phyloP scores from a whole-genome alignment of 2,797 vertebrate genomes.

The Gallirallus australis region DNA sequence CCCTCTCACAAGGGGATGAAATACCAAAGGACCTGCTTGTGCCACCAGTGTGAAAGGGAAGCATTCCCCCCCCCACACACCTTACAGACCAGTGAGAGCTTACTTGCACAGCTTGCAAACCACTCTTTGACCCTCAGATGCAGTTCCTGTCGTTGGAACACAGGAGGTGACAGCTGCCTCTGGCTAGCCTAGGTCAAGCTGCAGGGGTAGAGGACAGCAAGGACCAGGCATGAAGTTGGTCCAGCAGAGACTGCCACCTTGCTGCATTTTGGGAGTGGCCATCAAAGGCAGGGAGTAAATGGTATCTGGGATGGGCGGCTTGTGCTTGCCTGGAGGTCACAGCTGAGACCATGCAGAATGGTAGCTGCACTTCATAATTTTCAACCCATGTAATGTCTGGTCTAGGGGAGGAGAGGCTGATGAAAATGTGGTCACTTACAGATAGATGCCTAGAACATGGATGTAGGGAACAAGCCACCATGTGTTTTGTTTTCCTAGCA shows the following conservation, averaged over 20 bases:
- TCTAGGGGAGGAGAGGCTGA: not conserved
- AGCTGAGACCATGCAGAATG: not conserved
- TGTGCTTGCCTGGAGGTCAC: not conserved
- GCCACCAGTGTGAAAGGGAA: not conserved
- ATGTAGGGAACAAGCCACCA: not conserved
- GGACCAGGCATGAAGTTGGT: not conserved
- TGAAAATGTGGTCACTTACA: not conserved
- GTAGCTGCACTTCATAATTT: not conserved
- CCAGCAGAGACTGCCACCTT: not conserved
- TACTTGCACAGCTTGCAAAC: not conserved
- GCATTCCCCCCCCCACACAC: too few relatives aligned
- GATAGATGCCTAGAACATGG: not conserved
- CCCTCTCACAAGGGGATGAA: not conserved
- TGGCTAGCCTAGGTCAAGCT: not conserved
- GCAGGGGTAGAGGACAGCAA: not conserved
- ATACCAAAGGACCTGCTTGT: not conserved
- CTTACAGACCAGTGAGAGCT: fast-evolving
- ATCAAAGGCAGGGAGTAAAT: not conserved
- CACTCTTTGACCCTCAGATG: not conserved
- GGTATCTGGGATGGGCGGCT: not conserved
- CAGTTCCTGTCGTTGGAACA: not conserved
- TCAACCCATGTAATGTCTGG: not conserved
- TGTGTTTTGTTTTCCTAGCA: not conserved
- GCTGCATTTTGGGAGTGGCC: not conserved
- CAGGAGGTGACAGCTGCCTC: fast-evolving